Evolutionary conservation across 2,888 invertebrate genomes (phyloP).

Genomic region (Apodemia duryi): DNA sequence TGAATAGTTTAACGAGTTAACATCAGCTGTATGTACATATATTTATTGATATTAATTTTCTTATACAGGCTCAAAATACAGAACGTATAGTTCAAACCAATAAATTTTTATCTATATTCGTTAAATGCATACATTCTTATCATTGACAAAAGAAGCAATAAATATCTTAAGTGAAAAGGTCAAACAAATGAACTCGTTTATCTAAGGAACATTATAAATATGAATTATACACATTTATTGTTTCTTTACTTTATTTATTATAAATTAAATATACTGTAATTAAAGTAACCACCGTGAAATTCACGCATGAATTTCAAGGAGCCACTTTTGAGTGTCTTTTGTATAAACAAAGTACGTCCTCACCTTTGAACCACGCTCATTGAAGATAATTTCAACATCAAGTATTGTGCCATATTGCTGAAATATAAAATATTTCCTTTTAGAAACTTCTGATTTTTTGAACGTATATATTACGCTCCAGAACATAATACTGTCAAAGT

Average conservation of each 20-base stretch:
- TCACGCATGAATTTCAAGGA: conserved; percentile 51
- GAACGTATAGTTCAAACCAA: too few relatives aligned
- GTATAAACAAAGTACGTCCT: conserved; percentile 60
- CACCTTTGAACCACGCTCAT: conserved; percentile 99
- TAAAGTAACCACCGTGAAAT: conserved; percentile 53
- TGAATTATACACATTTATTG: conserved; percentile 29
- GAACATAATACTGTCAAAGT: neutral
- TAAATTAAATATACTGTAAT: conserved; percentile 27
- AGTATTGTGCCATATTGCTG: conserved; percentile 99
- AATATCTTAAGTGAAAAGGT: conserved; percentile 25
- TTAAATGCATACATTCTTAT: conserved; percentile 28
- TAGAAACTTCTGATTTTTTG: conserved; percentile 23
- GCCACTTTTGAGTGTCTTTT: conserved; percentile 44
- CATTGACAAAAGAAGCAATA: conserved; percentile 38
- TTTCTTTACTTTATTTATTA: conserved; percentile 28
- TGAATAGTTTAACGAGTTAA: too few relatives aligned
- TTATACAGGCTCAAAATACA: too few relatives aligned
- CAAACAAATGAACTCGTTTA: conserved; percentile 16
- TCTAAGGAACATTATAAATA: conserved; percentile 24
- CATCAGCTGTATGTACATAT: too few relatives aligned
- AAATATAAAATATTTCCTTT: conserved; percentile 68
- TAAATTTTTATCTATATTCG: too few relatives aligned
- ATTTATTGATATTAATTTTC: too few relatives aligned
- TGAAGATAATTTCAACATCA: conserved; percentile 99
- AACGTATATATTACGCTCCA: neutral